Conservation (phyloP, 2,888 invertebrate genomes). For the Athalia circularis region DNA sequence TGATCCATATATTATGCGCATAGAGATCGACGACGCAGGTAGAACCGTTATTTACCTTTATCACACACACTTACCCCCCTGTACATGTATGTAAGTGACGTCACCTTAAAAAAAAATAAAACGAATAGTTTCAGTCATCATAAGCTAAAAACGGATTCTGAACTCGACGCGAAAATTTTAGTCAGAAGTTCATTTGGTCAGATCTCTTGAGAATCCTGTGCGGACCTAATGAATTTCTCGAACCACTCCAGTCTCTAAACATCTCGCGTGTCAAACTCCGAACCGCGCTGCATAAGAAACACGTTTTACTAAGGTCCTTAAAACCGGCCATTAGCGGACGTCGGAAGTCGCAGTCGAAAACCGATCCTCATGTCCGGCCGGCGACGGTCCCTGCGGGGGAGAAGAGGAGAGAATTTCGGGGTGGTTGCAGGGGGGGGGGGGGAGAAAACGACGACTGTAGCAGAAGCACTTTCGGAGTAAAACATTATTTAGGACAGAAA, state of each 20-base stretch:
- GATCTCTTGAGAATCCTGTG: too few species aligned
- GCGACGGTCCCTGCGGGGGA: background rate
- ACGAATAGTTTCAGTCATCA: too few species aligned
- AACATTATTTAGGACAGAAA: conserved; percentile 24
- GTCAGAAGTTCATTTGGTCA: too few species aligned
- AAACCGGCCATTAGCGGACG: conserved; percentile 32
- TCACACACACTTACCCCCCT: too few species aligned
- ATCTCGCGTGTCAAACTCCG: too few species aligned
- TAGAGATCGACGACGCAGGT: conserved; percentile 56
- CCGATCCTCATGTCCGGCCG: conserved; percentile 26
- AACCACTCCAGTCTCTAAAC: too few species aligned
- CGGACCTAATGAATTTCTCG: too few species aligned
- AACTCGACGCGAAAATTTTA: too few species aligned
- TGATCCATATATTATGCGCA: conserved; percentile 15
- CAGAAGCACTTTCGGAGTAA: conserved; percentile 4
- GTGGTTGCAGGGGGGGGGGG: background rate
- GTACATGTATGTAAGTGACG: too few species aligned
- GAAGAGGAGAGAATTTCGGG: background rate
- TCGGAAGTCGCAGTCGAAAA: conserved; percentile 40
- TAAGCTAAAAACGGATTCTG: too few species aligned
- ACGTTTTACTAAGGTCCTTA: background rate
- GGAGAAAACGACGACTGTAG: background rate
- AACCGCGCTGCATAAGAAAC: background rate
- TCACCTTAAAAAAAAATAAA: too few species aligned
- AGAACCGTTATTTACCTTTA: conserved; percentile 60